Evolutionary conservation across 53 echinoderm and acorn worm genomes (phyloP).

Genomic region (Zoroaster sp.): DNA sequence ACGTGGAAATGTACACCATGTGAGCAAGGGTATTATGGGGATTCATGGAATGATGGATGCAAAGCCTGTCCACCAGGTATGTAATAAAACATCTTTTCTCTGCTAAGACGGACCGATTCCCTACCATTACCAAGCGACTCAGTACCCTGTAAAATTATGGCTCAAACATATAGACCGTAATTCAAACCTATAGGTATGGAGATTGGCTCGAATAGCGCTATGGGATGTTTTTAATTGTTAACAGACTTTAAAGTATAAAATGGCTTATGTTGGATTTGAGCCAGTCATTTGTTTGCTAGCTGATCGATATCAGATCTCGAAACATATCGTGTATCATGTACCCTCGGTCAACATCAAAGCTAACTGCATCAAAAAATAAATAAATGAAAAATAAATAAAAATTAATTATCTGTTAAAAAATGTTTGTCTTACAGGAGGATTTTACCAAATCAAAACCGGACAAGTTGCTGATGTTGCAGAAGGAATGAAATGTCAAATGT

Average conservation of each 20-base stretch:
- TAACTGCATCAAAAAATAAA: no score
- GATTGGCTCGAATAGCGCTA: no score
- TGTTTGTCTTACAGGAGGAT: constrained; percentile 33
- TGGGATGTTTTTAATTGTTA: no score
- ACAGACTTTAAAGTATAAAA: no score
- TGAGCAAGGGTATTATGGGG: background rate
- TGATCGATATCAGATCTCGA: background rate
- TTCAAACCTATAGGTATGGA: no score
- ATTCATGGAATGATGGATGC: background rate
- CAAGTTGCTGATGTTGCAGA: background rate
- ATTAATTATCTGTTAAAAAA: no score
- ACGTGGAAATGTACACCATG: background rate
- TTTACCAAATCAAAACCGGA: constrained; percentile 37
- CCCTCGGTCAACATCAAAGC: background rate
- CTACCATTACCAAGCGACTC: no score
- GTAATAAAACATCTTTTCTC: background rate
- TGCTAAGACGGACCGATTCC: no score
- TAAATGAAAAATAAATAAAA: no score
- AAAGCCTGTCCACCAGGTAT: constrained; percentile 28
- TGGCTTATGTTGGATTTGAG: no score
- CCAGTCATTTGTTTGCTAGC: background rate
- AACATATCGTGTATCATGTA: background rate
- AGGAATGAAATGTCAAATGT: constrained; percentile 33
- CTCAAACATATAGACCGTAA: no score
- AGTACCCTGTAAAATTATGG: no score